phyloP scores from a whole-genome alignment of 1,140 invertebrate genomes.

The Drosophila asahinai region DNA sequence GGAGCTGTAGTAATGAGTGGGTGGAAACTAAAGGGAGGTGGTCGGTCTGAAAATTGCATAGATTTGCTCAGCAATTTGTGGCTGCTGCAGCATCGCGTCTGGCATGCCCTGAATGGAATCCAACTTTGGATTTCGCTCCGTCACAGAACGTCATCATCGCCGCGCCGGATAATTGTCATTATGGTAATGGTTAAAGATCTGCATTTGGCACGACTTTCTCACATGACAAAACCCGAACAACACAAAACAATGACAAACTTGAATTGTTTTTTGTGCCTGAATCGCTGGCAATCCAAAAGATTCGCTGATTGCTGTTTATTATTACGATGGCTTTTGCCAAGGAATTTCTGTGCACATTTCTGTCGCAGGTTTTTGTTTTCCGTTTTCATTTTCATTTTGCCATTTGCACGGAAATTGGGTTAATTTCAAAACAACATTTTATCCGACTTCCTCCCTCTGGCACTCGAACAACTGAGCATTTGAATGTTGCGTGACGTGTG shows the following conservation, averaged over 20 bases:
- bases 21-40: constrained; percentile 12
- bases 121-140: constrained; percentile 26
- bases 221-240: constrained; percentile 58
- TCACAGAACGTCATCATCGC: constrained; percentile 9
- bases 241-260: constrained; percentile 64
- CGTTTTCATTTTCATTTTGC: constrained; percentile 47
- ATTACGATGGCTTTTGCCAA: constrained; percentile 55
- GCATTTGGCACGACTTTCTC: constrained; percentile 80
- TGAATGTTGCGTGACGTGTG: constrained; percentile 54
- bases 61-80: constrained; percentile 45
- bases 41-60: constrained; percentile 36
- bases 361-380: constrained; percentile 15
- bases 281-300: constrained; percentile 61
- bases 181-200: constrained; percentile 59
- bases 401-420: constrained; percentile 55
- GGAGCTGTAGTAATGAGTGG: constrained; percentile 46
- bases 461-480: constrained; percentile 18
- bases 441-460: constrained; percentile 33
- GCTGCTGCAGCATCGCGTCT: constrained; percentile 11
- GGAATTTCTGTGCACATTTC: constrained; percentile 29
- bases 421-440: constrained; percentile 50
- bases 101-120: constrained; percentile 16
- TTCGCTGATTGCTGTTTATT: constrained; percentile 72
- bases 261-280: constrained; percentile 27
- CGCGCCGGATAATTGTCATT: constrained; percentile 43